Percentiles rank a stretch among this genome's conserved stretches.
Conservation (phyloP, 2,797 vertebrate species). For the Gallinago nigripennis region DNA sequence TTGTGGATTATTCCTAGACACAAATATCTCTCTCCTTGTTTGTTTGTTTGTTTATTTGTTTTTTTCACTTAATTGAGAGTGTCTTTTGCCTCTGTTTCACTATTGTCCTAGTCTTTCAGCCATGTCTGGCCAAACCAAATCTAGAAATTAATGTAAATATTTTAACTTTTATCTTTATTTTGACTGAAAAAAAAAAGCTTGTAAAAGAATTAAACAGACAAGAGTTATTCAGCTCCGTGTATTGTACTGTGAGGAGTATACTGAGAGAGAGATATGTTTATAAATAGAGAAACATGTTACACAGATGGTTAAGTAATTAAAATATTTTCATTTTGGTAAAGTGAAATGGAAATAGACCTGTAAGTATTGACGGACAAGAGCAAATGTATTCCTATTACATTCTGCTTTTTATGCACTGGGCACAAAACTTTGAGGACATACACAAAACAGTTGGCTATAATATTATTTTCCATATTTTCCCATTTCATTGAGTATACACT, state of each 20-base stretch:
- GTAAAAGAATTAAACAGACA: not conserved
- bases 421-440: not conserved
- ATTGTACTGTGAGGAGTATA: not conserved
- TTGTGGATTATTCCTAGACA: not conserved
- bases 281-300: not conserved
- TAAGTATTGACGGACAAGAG: not conserved
- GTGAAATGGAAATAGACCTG: not conserved
- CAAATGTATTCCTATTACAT: not conserved
- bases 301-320: not conserved
- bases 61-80: not conserved
- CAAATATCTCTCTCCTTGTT: not conserved
- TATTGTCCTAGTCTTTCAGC: not conserved
- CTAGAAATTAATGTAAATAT: not conserved
- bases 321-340: not conserved
- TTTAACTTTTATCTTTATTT: not conserved
- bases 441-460: not conserved
- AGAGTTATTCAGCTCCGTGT: not conserved
- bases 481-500: not conserved
- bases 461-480: not conserved
- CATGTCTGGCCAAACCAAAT: not conserved
- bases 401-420: not conserved
- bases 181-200: not conserved
- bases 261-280: not conserved
- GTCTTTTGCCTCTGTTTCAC: not conserved
- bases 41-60: not conserved